A percentile compares a stretch with the other conserved stretches of the same genome.
Conservation (phyloP, 2,797 vertebrate species). For the Hipposideros larvatus region DNA sequence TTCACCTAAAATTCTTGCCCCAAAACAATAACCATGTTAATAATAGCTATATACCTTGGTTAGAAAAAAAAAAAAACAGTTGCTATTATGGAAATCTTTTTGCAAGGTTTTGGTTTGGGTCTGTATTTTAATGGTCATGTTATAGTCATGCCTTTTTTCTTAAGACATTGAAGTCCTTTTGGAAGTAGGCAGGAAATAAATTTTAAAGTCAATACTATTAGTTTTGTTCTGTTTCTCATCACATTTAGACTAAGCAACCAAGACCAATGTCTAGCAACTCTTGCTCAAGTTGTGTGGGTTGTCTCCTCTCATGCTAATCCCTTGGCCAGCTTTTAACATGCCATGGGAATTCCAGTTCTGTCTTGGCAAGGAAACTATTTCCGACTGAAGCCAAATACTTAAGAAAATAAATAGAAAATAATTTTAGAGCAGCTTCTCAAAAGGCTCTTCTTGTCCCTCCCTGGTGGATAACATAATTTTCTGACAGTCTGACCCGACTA, state of each 20-base stretch:
- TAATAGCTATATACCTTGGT: background rate
- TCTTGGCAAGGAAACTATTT: background rate
- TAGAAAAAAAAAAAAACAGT: background rate
- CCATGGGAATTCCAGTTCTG: background rate
- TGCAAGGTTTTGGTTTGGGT: background rate
- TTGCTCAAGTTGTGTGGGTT: background rate
- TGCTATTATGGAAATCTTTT: background rate
- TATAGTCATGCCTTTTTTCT: background rate
- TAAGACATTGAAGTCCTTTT: background rate
- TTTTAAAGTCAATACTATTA: constrained; percentile 1
- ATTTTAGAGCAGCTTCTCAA: background rate
- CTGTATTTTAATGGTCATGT: background rate
- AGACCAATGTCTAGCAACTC: background rate
- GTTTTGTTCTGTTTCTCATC: constrained; percentile 23
- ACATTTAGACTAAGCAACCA: background rate
- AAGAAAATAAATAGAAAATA: constrained; percentile 22
- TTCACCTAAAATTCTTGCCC: constrained; percentile 19
- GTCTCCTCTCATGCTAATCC: background rate
- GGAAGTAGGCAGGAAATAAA: background rate
- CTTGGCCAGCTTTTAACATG: background rate
- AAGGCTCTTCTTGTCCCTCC: background rate
- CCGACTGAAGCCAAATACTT: background rate
- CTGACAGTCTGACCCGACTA: background rate
- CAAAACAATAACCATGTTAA: background rate
- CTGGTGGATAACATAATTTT: background rate